phyloP scores from a whole-genome alignment of 2,888 invertebrate genomes.

The Himalopsyche anomala region DNA sequence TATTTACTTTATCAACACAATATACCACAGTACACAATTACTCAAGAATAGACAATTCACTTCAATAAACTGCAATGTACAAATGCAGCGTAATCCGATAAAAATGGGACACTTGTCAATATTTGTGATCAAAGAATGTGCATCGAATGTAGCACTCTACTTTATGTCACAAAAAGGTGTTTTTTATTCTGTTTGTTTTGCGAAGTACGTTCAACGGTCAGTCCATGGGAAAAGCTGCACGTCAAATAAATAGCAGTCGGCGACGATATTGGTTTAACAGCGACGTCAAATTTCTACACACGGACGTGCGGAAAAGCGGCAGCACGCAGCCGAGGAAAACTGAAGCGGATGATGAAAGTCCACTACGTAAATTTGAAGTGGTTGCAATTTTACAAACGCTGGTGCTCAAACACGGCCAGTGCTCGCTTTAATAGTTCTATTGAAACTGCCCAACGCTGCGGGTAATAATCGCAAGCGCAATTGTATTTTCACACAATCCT shows the following conservation, averaged over 20 bases:
- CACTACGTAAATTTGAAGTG: neutral
- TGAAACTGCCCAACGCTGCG: neutral
- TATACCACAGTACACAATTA: neutral
- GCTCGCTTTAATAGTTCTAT: neutral
- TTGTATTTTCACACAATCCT: slow-evolving; percentile 45
- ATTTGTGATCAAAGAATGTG: neutral
- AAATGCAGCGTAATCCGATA: neutral
- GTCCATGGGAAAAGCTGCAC: slow-evolving; percentile 1
- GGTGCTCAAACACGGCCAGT: neutral
- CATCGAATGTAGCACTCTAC: neutral
- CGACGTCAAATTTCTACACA: neutral
- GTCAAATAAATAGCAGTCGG: slow-evolving; percentile 1
- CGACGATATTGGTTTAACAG: neutral
- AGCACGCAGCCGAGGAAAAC: neutral
- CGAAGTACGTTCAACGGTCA: neutral
- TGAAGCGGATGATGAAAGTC: neutral
- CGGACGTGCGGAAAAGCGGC: neutral
- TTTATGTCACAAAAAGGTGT: neutral
- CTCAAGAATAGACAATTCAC: neutral
- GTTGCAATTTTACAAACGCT: neutral
- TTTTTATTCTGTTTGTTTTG: neutral
- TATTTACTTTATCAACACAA: neutral
- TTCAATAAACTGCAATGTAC: neutral
- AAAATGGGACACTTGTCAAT: neutral
- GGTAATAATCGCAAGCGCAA: slow-evolving; percentile 1